Evolutionary conservation across 2,888 invertebrate genomes (phyloP), one percentile per base, ranked within the genome.

Genomic region (Sesia apiformis): DNA sequence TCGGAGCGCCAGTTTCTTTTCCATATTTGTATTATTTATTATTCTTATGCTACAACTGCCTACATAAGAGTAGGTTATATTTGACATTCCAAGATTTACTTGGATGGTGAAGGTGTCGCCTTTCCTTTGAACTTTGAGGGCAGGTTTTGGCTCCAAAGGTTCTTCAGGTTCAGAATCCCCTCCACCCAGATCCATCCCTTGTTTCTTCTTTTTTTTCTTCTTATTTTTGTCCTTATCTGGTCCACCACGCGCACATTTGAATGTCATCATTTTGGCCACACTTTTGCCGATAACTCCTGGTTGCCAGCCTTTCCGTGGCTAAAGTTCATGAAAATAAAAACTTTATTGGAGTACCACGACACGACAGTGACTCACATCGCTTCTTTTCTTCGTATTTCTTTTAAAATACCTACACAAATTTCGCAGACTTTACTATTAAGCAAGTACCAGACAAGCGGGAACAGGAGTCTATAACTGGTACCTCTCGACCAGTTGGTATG

Each of bases 91-190:
- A 23, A 23, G 42, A 59, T 60, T 62, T 64, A 89, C 89, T 70
- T 93, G 92, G 61, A 94, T 92, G 39, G 91, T 90, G 66, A 92
- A 93, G 3, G 90, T 82, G 3, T 93, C 93, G 49, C 93, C 91
- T 69, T 92, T 92, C 66, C 93, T 93, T 63, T 91, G 91, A 4
- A 94, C 91, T 57, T 91, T 91, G 7, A 94, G 73, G 0, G 93
- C 91, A 3, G 93, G 93, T 63, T 92, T 91, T 0, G 91, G 91
- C n/a, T 83, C 80, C n/a, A 91, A 68, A 0, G 81, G 78, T 8
- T 90, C 87, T 0, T 89, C 86, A 0, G 85, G 84, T 46, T 84
- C 85, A 0, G 88, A 87, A 49, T 89, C 89, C 0, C 83, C 86
- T 4, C 78, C 84, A 0, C 79, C 83, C 55, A 65, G 60, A n/a